phyloP scores from a whole-genome alignment of 2,113 vertebrate genomes.

The Pseudonaja textilis region DNA sequence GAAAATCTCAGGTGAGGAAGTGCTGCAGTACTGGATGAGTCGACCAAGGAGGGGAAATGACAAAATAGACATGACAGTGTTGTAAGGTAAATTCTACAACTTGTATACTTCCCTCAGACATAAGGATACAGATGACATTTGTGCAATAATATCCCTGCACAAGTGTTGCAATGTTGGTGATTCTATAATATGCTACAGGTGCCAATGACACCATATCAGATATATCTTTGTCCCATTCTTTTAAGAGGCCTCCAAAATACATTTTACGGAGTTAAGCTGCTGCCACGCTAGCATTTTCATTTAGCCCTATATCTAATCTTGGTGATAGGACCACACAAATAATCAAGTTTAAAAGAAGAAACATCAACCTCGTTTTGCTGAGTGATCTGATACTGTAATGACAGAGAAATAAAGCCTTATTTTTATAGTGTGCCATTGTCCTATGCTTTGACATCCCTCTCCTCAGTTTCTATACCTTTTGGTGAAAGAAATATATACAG shows the following conservation, averaged over 20 bases:
- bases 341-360: background rate
- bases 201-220: background rate
- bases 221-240: background rate
- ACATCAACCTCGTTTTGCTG: conserved; percentile 16
- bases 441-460: background rate
- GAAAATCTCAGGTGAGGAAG: background rate
- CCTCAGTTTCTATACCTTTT: background rate
- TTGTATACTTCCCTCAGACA: background rate
- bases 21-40: background rate
- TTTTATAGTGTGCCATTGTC: background rate
- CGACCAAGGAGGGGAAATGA: background rate
- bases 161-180: background rate
- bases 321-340: background rate
- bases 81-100: background rate
- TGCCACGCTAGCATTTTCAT: background rate
- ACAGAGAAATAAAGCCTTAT: background rate
- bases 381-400: conserved; percentile 8
- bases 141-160: background rate
- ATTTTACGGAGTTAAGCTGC: background rate
- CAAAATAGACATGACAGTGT: background rate
- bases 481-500: background rate
- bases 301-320: background rate
- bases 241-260: background rate
- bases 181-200: background rate
- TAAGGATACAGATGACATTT: background rate